Conservation (phyloP, 2,888 invertebrate genomes). For the Cyclophora punctaria region DNA sequence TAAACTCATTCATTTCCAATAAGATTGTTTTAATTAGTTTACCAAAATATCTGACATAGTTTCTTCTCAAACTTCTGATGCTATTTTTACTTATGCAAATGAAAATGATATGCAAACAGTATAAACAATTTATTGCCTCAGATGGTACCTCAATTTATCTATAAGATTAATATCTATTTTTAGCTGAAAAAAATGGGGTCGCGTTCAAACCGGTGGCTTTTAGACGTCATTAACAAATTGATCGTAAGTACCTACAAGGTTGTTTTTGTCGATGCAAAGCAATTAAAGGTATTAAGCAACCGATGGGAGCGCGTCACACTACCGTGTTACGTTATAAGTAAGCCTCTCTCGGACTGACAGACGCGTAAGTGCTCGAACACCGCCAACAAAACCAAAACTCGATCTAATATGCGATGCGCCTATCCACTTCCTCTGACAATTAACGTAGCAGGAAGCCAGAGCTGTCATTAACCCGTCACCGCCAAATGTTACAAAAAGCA, state of each 20-base stretch:
- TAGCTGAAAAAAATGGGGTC: conserved; percentile 16
- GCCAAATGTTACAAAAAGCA: conserved; percentile 67
- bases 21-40: too few species aligned
- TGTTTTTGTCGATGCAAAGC: conserved; percentile 36
- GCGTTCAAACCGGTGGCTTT: conserved; percentile 19
- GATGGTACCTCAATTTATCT: background rate
- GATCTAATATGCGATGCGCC: conserved; percentile 62
- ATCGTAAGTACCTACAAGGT: conserved; percentile 25
- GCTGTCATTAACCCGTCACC: conserved; percentile 70
- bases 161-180: conserved; percentile 13
- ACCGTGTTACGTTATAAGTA: conserved; percentile 73
- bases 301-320: conserved; percentile 58
- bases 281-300: conserved; percentile 63
- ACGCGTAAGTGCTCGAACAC: conserved; percentile 54
- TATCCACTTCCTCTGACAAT: conserved; percentile 66
- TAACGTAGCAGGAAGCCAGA: conserved; percentile 68
- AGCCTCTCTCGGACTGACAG: conserved; percentile 60
- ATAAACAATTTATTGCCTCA: background rate
- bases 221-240: conserved; percentile 24
- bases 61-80: too few species aligned
- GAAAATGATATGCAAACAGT: background rate
- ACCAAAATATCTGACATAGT: too few species aligned
- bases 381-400: conserved; percentile 56
- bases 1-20: too few species aligned
- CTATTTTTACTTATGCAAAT: too few species aligned